Base-by-base conservation (phyloP, 2,888 invertebrate species). In the Amiota minor region DNA sequence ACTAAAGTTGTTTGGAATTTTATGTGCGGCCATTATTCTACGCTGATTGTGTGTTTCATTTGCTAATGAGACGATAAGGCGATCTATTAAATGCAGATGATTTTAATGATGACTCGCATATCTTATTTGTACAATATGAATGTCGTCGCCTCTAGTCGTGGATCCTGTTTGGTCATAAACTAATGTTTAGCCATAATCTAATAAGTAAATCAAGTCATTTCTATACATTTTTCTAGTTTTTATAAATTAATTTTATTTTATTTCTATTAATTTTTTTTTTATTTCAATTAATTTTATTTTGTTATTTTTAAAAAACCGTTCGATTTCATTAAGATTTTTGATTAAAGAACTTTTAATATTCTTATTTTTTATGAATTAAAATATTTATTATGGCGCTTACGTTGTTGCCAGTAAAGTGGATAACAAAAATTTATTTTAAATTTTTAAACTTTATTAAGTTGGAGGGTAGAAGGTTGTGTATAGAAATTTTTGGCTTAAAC, bases 401-500 rank as follows among this genome's bases (percentile, higher is more conserved):
- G n/a, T n/a, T n/a, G n/a, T n/a, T n/a, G n/a, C n/a, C n/a, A n/a
- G n/a, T n/a, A n/a, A n/a, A n/a, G n/a, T n/a, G n/a, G n/a, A n/a
- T n/a, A n/a, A n/a, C n/a, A n/a, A n/a, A n/a, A n/a, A n/a, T n/a
- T n/a, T n/a, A n/a, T n/a, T n/a, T n/a, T n/a, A n/a, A n/a, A n/a
- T n/a, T n/a, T n/a, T n/a, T n/a, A n/a, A n/a, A n/a, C n/a, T n/a
- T n/a, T n/a, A n/a, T n/a, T n/a, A n/a, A n/a, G n/a, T n/a, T n/a
- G n/a, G n/a, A n/a, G 59, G 88, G 88, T 89, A 89, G 89, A 88
- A 88, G 88, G 90, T 88, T 91, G 91, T 87, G 93, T 92, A 91
- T 91, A 88, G 92, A 93, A 93, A 92, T 91, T 90, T 91, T 89
- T 90, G 91, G 91, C 91, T 91, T 89, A 89, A 90, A 90, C 89